Percentiles rank a stretch among this genome's conserved stretches.
These are phyloP conservation scores for Varanus salvator DNA, from an alignment of 2,113 vertebrate genomes.

Conservation along the genomic window DNA sequence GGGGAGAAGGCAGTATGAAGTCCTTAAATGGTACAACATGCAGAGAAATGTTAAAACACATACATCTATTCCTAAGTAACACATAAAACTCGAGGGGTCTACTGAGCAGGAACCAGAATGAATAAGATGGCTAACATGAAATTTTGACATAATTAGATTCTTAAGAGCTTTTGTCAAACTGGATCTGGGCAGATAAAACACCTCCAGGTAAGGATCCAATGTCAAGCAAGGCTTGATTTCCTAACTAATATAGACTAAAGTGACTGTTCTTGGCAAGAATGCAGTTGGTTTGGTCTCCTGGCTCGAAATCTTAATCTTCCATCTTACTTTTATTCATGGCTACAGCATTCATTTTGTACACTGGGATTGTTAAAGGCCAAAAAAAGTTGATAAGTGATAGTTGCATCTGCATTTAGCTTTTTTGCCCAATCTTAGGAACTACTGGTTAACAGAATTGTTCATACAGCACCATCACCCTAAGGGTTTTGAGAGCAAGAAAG, in stretches of 20 bases:
- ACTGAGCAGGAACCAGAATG: no score
- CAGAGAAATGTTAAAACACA: no score
- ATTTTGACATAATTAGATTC: no score
- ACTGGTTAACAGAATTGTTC: background rate
- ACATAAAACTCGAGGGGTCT: no score
- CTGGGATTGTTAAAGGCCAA: background rate
- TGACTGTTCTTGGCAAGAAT: background rate
- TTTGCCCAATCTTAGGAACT: background rate
- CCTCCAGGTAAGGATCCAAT: no score
- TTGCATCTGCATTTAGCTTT: background rate
- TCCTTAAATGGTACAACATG: no score
- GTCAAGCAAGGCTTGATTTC: background rate
- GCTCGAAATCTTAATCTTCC: background rate
- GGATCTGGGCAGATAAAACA: no score
- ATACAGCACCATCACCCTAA: background rate
- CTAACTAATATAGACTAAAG: background rate
- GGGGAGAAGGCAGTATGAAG: background rate
- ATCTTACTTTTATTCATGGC: background rate
- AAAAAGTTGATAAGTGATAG: no score
- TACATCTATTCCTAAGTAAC: no score
- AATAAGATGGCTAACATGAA: no score
- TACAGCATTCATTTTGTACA: background rate
- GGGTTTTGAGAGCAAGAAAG: background rate
- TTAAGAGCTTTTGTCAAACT: no score
- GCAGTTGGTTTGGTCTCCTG: background rate